Percentiles rank a stretch among this genome's conserved stretches.
phyloP scores from a whole-genome alignment of 2,888 invertebrate species.

The Rhagonycha fulva region DNA sequence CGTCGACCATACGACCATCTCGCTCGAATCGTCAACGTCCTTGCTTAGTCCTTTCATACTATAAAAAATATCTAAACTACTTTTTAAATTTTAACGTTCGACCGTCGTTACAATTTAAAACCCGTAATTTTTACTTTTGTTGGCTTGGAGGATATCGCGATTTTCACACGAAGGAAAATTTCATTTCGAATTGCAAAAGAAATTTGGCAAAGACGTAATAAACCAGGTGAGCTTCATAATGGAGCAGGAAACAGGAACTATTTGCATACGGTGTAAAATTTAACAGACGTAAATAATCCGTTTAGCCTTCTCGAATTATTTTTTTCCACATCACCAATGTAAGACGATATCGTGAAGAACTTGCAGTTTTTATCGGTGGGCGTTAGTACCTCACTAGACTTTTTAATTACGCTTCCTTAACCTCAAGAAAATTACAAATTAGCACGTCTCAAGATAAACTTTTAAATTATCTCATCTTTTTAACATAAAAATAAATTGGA shows the following conservation, averaged over 20 bases:
- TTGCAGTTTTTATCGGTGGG: background rate
- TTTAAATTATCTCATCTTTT: background rate
- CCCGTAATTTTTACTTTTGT: background rate
- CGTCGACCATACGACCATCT: conserved; percentile 25
- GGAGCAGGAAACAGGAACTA: conserved; percentile 7
- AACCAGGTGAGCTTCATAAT: background rate
- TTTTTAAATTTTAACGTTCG: conserved; percentile 2
- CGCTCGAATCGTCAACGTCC: conserved; percentile 18
- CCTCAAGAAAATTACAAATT: background rate
- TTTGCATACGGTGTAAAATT: conserved; percentile 13
- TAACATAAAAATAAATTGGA: background rate
- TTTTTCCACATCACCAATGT: background rate
- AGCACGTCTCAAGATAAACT: background rate
- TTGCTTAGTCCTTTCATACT: conserved; percentile 20
- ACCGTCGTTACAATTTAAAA: background rate
- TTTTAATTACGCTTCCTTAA: background rate
- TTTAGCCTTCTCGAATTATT: conserved; percentile 4
- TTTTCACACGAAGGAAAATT: background rate
- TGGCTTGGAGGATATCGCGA: background rate
- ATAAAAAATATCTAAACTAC: conserved; percentile 4
- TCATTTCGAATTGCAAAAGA: background rate
- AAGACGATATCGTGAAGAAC: background rate
- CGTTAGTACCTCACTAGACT: background rate
- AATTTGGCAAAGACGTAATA: background rate
- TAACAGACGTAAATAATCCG: conserved; percentile 13